These are phyloP conservation scores for Halcyon malimbica DNA, from an alignment of 2,113 vertebrate species.

Conservation along the genomic window DNA sequence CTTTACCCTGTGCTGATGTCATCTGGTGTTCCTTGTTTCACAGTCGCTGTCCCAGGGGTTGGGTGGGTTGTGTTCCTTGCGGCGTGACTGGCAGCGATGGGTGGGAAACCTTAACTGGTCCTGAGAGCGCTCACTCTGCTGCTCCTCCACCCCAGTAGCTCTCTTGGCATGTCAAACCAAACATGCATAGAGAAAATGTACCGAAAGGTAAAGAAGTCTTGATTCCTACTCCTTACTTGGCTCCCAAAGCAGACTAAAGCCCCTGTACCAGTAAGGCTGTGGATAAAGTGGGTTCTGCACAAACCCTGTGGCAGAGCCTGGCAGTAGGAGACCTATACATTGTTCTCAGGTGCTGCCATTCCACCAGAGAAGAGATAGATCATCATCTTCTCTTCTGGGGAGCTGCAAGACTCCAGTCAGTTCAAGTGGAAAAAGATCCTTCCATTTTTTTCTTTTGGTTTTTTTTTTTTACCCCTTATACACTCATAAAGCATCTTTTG, in stretches of 20 bases:
- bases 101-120: fast-evolving
- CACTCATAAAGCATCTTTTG: not conserved
- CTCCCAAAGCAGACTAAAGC: not conserved
- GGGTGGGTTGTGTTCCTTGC: not conserved
- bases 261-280: not conserved
- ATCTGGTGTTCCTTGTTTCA: not conserved
- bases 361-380: not conserved
- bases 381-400: not conserved
- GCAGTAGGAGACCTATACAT: fast-evolving
- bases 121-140: not conserved
- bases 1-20: not conserved
- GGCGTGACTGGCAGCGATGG: fast-evolving
- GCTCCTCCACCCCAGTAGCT: not conserved
- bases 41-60: not conserved
- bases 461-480: not conserved
- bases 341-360: not conserved
- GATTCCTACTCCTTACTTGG: fast-evolving
- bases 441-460: not conserved
- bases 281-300: not conserved
- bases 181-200: not conserved
- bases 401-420: not conserved
- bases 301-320: not conserved
- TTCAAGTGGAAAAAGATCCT: not conserved
- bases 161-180: fast-evolving
- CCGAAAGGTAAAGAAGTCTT: not conserved